phyloP scores from a whole-genome alignment of 2,888 invertebrate genomes.

The Oscheius myriophilus region DNA sequence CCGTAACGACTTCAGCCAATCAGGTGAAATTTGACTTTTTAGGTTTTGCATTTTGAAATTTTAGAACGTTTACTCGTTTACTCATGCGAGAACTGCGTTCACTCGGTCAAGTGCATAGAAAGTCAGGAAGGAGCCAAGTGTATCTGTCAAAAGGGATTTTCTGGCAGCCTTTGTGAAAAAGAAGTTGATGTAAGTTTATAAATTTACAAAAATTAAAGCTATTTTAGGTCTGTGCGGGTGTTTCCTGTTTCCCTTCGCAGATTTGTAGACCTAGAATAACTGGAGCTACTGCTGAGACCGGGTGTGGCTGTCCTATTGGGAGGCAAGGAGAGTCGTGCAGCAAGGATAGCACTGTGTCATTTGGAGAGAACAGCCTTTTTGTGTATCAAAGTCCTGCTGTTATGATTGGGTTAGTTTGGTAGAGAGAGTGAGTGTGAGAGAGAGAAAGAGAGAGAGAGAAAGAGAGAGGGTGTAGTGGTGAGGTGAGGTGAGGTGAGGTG shows the following conservation, averaged over 20 bases:
- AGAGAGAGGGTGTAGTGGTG: too few species aligned
- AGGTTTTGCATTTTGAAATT: too few species aligned
- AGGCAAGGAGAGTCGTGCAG: conserved; percentile 50
- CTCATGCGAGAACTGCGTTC: conserved; percentile 48
- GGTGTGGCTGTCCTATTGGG: conserved; percentile 45
- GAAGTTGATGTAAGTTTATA: conserved; percentile 35
- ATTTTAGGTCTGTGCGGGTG: conserved; percentile 37
- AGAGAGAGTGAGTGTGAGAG: too few species aligned
- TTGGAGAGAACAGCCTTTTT: conserved; percentile 52
- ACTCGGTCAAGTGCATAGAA: conserved; percentile 47
- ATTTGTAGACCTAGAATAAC: conserved; percentile 34
- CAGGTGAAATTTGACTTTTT: not conserved
- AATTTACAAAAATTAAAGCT: not conserved
- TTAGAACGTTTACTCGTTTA: too few species aligned
- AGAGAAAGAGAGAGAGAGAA: not conserved
- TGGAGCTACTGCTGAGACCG: conserved; percentile 15
- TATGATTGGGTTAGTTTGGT: conserved; percentile 46
- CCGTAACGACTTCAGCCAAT: not conserved
- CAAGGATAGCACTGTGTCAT: conserved; percentile 49
- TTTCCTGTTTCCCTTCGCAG: conserved; percentile 33
- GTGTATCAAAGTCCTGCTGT: conserved; percentile 57
- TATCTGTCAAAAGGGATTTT: conserved; percentile 48
- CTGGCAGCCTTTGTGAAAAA: conserved; percentile 46
- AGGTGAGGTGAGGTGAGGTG: too few species aligned
- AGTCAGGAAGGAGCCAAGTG: conserved; percentile 42